phyloP scores from a whole-genome alignment of 2,888 invertebrate genomes.

The Sycophila texana region DNA sequence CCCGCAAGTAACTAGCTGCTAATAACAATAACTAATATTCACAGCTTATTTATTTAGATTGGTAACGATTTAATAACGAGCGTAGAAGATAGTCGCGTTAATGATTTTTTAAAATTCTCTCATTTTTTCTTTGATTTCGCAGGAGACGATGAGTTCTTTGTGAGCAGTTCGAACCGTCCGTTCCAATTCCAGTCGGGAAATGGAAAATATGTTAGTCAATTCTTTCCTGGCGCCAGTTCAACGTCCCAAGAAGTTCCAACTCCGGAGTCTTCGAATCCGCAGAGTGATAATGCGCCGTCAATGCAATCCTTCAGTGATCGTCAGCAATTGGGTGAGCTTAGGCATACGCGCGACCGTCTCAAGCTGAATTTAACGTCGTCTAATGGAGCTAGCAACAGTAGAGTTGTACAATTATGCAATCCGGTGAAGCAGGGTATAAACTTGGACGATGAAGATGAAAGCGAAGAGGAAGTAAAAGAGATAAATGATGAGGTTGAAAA shows the following conservation, averaged over 20 bases:
- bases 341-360: constrained; percentile 84
- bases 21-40: no score
- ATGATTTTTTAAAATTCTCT: background rate
- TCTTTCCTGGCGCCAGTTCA: constrained; percentile 81
- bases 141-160: constrained; percentile 83
- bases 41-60: no score
- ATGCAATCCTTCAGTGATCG: constrained; percentile 62
- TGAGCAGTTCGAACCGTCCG: constrained; percentile 84
- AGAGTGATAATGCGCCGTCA: constrained; percentile 44
- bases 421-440: constrained; percentile 55
- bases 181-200: constrained; percentile 78
- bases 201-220: constrained; percentile 80
- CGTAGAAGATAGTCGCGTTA: background rate
- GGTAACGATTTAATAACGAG: no score
- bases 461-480: constrained; percentile 52
- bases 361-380: constrained; percentile 80
- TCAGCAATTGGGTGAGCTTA: constrained; percentile 80
- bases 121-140: background rate
- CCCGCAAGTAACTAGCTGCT: no score
- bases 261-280: constrained; percentile 54
- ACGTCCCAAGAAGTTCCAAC: constrained; percentile 47
- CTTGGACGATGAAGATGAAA: constrained; percentile 54
- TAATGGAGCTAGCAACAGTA: constrained; percentile 52
- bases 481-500: constrained; percentile 21
- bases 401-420: constrained; percentile 50